Percentiles rank a stretch among this genome's conserved stretches.
phyloP scores from a whole-genome alignment of 2,888 invertebrate genomes.

The Microctonus aethiopoides region DNA sequence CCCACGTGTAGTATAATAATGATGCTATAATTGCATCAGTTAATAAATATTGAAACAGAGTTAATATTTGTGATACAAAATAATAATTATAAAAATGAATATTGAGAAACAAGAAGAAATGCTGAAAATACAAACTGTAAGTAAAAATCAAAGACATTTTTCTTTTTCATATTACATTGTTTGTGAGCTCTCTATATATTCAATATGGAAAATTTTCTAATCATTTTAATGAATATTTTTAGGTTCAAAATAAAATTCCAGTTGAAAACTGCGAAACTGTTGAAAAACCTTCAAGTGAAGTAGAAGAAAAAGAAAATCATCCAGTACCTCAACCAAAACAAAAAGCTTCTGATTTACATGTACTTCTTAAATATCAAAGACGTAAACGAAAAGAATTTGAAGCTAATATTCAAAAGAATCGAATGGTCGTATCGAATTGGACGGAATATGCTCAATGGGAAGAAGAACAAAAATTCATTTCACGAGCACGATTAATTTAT shows the following conservation, averaged over 20 bases:
- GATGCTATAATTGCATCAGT: too few species aligned
- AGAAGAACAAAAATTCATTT: slow-evolving; percentile 96
- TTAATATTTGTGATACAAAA: too few species aligned
- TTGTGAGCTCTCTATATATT: too few species aligned
- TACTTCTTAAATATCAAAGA: slow-evolving; percentile 94
- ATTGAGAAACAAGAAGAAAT: too few species aligned
- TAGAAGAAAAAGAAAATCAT: slow-evolving; percentile 99
- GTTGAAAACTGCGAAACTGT: slow-evolving; percentile 99
- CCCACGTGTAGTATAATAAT: too few species aligned
- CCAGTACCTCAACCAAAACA: slow-evolving; percentile 98
- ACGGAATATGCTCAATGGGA: slow-evolving; percentile 99
- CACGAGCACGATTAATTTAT: slow-evolving; percentile 92
- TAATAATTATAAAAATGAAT: too few species aligned
- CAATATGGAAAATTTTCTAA: too few species aligned
- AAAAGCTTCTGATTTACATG: slow-evolving; percentile 98
- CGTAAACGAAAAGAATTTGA: slow-evolving; percentile 97
- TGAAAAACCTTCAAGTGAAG: slow-evolving; percentile 96
- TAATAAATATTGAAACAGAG: too few species aligned
- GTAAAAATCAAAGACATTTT: too few species aligned
- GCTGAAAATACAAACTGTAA: too few species aligned
- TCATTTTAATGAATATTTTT: slow-evolving; percentile 20
- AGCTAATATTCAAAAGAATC: slow-evolving; percentile 96
- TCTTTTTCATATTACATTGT: too few species aligned
- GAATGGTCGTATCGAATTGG: slow-evolving; percentile 97
- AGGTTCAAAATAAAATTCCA: slow-evolving; percentile 99